Conservation (phyloP, 1,140 invertebrate species). For the Aplysia californica region DNA sequence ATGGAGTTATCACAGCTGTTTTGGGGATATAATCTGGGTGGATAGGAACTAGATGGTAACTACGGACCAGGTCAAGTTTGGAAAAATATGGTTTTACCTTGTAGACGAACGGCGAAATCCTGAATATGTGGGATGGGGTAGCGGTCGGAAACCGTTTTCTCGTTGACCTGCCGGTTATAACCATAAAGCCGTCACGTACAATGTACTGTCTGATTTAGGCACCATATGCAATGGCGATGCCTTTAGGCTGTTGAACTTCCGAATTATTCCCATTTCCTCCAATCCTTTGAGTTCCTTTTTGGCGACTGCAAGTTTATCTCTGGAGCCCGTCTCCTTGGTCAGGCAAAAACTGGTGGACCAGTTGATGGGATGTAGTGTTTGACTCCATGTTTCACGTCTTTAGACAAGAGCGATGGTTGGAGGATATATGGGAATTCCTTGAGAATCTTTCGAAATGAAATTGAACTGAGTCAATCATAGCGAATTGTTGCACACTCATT, state of each 20-base stretch:
- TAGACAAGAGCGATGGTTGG: too few species aligned
- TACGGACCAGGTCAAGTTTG: constrained; percentile 1
- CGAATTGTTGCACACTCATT: too few species aligned
- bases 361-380: too few species aligned
- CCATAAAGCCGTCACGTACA: neutral
- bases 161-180: neutral
- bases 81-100: constrained; percentile 1
- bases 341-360: too few species aligned
- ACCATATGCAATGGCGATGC: neutral
- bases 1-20: neutral
- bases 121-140: constrained; percentile 5
- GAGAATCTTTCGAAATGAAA: too few species aligned
- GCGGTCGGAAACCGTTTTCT: neutral
- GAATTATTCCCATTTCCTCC: neutral
- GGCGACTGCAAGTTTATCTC: neutral
- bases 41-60: neutral
- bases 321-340: neutral
- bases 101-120: neutral
- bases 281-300: neutral
- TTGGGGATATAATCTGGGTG: neutral
- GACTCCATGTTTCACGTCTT: too few species aligned
- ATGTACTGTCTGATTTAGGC: neutral
- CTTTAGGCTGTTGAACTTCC: neutral
- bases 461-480: too few species aligned
- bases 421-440: too few species aligned